These are phyloP conservation scores for Esox niger DNA, from an alignment of 2,113 vertebrate species.

Conservation along the genomic window DNA sequence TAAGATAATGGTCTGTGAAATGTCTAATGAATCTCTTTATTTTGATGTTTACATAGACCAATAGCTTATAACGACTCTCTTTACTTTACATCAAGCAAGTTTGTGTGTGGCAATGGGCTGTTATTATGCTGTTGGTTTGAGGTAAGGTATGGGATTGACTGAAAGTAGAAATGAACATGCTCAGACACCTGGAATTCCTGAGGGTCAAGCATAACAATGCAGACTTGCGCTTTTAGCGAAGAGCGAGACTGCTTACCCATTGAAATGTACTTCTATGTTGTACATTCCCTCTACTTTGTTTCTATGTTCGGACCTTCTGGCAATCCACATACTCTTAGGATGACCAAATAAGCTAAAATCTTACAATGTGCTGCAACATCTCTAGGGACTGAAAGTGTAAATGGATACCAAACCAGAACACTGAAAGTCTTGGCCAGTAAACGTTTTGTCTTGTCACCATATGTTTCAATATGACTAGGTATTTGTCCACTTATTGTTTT, in stretches of 20 bases:
- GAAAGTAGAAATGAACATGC: conserved; percentile 35
- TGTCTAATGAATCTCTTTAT: no score
- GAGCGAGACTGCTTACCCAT: conserved; percentile 57
- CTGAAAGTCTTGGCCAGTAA: no score
- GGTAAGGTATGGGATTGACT: conserved; percentile 61
- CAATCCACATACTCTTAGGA: no score
- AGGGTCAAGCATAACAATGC: conserved; percentile 61
- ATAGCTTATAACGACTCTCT: conserved; percentile 7
- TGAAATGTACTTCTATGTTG: no score
- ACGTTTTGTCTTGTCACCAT: neutral
- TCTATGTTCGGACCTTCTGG: no score
- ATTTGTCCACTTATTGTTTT: neutral
- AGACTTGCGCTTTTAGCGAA: conserved; percentile 47
- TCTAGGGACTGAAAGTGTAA: no score
- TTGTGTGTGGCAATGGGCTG: conserved; percentile 15
- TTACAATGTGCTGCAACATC: no score
- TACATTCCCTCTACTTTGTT: conserved; percentile 23
- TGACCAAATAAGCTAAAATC: no score
- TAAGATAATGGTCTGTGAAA: conserved; percentile 10
- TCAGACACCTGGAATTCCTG: conserved; percentile 67
- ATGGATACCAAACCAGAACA: neutral
- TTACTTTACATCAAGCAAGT: conserved; percentile 12
- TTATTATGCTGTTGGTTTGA: conserved; percentile 35
- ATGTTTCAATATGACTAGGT: neutral
- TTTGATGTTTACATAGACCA: neutral